Base-by-base conservation (phyloP, 1,140 invertebrate genomes). In the Cydia amplana region DNA sequence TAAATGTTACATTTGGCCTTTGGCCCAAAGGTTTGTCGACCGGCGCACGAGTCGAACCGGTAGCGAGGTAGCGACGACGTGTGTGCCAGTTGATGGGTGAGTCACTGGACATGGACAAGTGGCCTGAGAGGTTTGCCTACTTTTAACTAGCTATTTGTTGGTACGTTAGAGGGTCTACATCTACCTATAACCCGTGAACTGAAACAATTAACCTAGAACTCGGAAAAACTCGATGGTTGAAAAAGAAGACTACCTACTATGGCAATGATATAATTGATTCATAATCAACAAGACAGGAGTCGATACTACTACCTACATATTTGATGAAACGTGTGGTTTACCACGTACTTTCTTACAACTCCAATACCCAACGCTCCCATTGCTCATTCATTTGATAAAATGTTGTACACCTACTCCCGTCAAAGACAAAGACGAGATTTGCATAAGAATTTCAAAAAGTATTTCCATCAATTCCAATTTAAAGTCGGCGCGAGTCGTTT, bases 381-480 rank as follows among this genome's bases (percentile, higher is more conserved):
- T 60, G 20, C n/a, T 60, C 23, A 23, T n/a, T 60, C 20, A 23
- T 23, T 23, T 60, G n/a, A 0, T 0, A 51, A 51, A n/a, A 51
- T 18, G 5, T 51, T 51, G 49, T 51, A 51, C n/a, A n/a, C n/a
- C n/a, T 14, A 51, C 16, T 51, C n/a, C n/a, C 49, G 0, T 49
- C 16, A 49, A 16, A 14, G 49, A 51, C n/a, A 18, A 60, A 60
- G 55, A 60, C 1, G 55, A 60, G n/a, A 60, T 23, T 23, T 12
- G 55, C 55, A 23, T 23, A n/a, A 60, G 20, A 20, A 60, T 2
- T 23, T 60, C 55, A 60, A 60, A 51, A 60, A 60, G 64, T 40
- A 73, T 73, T 36, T 73, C 77, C 79, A 82, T 82, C 78, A 82
- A 82, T 82, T 77, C 75, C 81, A 80, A 81, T 80, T 78, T 77